A percentile compares a stretch with the other conserved stretches of the same genome.
Conservation (phyloP, 92 coral and sea anemone genomes). For the Porites rus region DNA sequence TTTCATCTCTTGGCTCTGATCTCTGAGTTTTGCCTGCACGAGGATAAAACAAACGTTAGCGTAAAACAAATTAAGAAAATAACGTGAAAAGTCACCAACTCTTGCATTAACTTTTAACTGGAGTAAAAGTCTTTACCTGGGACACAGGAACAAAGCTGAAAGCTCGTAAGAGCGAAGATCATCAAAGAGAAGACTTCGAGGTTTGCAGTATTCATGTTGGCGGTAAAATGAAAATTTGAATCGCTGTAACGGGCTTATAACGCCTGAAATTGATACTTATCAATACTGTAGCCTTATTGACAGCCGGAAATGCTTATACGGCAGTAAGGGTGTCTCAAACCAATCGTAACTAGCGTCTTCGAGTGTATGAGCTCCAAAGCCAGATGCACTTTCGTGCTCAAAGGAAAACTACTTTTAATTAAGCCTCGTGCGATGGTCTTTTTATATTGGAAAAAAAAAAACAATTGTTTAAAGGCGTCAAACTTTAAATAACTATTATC, state of each 20-base stretch:
- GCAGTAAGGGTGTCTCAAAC: not conserved
- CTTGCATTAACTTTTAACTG: not conserved
- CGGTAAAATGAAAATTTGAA: constrained; percentile 36
- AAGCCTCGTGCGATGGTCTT: not conserved
- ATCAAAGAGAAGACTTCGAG: constrained; percentile 5
- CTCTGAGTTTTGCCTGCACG: not conserved
- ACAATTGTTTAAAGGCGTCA: constrained; percentile 20
- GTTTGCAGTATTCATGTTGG: constrained; percentile 30
- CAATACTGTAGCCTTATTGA: constrained; percentile 9
- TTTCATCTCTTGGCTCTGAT: not conserved
- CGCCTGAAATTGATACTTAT: constrained; percentile 16
- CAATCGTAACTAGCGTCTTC: not conserved
- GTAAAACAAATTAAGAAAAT: not conserved
- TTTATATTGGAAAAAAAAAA: constrained; percentile 12
- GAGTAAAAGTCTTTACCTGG: constrained; percentile 29
- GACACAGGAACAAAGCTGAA: not conserved
- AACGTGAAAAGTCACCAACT: not conserved
- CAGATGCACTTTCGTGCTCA: not conserved
- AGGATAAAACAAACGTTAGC: not conserved
- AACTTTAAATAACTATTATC: not conserved
- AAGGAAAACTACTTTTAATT: not conserved
- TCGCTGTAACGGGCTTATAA: constrained; percentile 23
- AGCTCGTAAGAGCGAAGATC: constrained; percentile 1
- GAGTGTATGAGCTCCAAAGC: not conserved
- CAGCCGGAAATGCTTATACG: constrained; percentile 18